These are phyloP conservation scores for Lophius piscatorius DNA, from an alignment of 2,113 vertebrate genomes.

Conservation along the genomic window DNA sequence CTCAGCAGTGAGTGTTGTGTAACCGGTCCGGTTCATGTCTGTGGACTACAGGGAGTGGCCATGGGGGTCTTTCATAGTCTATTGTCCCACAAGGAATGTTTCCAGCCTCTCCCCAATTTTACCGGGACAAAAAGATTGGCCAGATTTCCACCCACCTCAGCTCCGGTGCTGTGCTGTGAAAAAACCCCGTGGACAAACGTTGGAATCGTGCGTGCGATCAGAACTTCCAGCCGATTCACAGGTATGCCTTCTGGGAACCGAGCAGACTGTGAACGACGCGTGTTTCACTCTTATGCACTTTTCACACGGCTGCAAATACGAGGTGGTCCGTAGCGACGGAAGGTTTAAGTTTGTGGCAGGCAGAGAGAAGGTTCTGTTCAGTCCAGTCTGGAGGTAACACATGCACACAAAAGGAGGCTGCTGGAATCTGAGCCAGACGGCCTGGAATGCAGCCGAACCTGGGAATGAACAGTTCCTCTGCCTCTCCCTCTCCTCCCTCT, in stretches of 20 bases:
- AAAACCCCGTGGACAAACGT: too few species aligned
- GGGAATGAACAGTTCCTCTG: slow-evolving; percentile 54
- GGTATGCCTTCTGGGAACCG: too few species aligned
- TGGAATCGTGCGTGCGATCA: too few species aligned
- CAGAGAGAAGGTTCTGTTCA: slow-evolving; percentile 43
- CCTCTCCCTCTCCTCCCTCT: slow-evolving; percentile 42
- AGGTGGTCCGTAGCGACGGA: too few species aligned
- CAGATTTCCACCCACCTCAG: slow-evolving; percentile 52
- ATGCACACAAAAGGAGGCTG: slow-evolving; percentile 57
- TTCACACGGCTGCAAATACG: too few species aligned
- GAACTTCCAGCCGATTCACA: too few species aligned
- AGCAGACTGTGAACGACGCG: too few species aligned
- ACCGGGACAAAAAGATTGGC: slow-evolving; percentile 49
- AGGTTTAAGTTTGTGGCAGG: slow-evolving; percentile 40
- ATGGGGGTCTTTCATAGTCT: slow-evolving; percentile 60
- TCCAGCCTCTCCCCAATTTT: slow-evolving; percentile 66
- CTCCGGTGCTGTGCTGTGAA: slow-evolving; percentile 5
- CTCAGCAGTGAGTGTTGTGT: slow-evolving; percentile 46
- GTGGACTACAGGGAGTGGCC: slow-evolving; percentile 63
- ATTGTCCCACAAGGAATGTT: slow-evolving; percentile 74
- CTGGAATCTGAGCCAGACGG: slow-evolving; percentile 74
- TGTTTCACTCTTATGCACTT: too few species aligned
- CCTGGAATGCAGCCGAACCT: slow-evolving; percentile 78
- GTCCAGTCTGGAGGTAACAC: slow-evolving; percentile 60
- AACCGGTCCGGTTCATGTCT: slow-evolving; percentile 49